Conservation (phyloP, 2,797 vertebrate genomes). For the Megalops cyprinoides region DNA sequence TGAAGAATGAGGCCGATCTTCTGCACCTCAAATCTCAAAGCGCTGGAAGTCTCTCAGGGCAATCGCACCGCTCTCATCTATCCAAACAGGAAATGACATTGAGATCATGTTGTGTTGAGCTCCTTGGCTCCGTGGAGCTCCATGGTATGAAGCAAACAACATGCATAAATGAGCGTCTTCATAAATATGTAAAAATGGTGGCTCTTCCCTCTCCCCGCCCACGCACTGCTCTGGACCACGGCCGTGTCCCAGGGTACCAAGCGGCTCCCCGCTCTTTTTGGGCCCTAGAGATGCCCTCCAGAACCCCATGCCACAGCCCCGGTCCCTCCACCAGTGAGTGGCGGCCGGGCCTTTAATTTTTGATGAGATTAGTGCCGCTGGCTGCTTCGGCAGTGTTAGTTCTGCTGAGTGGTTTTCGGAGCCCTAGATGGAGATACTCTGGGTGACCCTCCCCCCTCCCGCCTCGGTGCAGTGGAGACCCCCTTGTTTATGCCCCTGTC, state of each 20-base stretch:
- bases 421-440: neutral
- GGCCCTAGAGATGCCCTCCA: slow-evolving; percentile 11
- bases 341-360: slow-evolving; percentile 47
- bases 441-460: neutral
- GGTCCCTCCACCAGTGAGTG: slow-evolving; percentile 24
- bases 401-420: slow-evolving; percentile 21
- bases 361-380: slow-evolving; percentile 54
- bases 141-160: neutral
- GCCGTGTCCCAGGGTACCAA: neutral
- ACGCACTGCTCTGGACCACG: neutral
- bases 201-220: neutral
- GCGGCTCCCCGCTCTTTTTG: neutral
- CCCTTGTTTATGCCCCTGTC: neutral
- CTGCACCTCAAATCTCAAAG: slow-evolving; percentile 22
- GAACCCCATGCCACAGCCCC: neutral
- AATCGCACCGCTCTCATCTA: slow-evolving; percentile 33
- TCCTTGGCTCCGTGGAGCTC: neutral
- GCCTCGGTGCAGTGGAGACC: slow-evolving; percentile 7
- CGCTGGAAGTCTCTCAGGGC: slow-evolving; percentile 28
- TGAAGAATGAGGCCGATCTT: slow-evolving; percentile 19
- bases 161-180: neutral
- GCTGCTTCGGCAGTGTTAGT: slow-evolving; percentile 32
- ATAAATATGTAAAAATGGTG: neutral
- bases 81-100: slow-evolving; percentile 49
- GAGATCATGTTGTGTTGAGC: slow-evolving; percentile 10